Conservation (phyloP, 2,113 vertebrate genomes). For the Motacilla tschutschensis region DNA sequence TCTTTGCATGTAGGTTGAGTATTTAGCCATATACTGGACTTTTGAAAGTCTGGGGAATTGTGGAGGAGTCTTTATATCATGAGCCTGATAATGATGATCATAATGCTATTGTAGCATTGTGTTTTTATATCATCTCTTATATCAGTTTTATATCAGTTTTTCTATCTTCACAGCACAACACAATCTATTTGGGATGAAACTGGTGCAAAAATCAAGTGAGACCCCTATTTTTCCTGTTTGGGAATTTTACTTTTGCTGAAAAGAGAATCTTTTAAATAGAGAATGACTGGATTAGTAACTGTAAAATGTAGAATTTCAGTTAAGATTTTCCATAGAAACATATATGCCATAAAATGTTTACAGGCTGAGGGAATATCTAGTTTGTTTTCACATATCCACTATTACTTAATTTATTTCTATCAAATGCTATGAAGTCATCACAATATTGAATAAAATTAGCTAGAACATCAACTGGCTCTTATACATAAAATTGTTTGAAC, state of each 20-base stretch:
- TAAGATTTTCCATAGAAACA: not conserved
- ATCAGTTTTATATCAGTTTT: not conserved
- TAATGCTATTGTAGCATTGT: not conserved
- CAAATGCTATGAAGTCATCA: not conserved
- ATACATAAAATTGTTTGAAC: not conserved
- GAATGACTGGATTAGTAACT: not conserved
- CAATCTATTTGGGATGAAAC: not conserved
- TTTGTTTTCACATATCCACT: not conserved
- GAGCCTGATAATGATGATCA: not conserved
- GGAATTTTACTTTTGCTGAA: not conserved
- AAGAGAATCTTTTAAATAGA: not conserved
- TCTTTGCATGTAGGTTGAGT: not conserved
- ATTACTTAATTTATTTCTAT: not conserved
- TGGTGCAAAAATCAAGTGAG: not conserved
- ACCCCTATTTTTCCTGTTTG: not conserved
- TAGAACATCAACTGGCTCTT: not conserved
- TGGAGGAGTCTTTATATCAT: not conserved
- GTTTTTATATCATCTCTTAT: not conserved
- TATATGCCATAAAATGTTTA: not conserved
- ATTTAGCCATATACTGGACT: not conserved
- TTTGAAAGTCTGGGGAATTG: not conserved
- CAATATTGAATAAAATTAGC: not conserved
- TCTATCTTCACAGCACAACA: not conserved
- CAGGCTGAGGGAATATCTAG: not conserved
- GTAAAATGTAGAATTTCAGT: not conserved